Base-by-base conservation (phyloP, 2,888 invertebrate genomes). In the Neoaliturus tenellus region DNA sequence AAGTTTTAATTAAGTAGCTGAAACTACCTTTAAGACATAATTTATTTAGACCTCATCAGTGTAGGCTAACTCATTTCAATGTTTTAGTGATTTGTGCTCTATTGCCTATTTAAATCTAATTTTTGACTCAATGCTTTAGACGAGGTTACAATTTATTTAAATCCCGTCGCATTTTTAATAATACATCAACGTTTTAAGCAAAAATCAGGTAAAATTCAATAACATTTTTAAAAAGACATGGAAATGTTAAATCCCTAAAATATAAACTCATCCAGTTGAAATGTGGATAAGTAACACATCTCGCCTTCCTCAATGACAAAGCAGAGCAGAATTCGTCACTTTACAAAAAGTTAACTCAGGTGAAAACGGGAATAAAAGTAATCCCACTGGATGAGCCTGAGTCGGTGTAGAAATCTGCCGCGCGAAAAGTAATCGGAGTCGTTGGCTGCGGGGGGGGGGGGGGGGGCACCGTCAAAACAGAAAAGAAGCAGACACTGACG, bases 391-490 rank as follows among this genome's bases (percentile, higher is more conserved):
- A 62, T 62, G 62, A 28, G 28, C 17, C 23, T 23, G 23, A 51
- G 51, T 23, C 51, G n/a, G 62, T 14, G 28, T 28, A 28, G 25
- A 35, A 55, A 51, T 55, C 78, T 78, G 25, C 75, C 25, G 33
- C 41, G 75, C 48, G 78, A 55, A 35, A 55, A 78, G 78, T 51
- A 78, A 78, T 73, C 51, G 28, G 25, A 44, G 41, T 5, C 28
- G 28, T 31, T 33, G 33, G 62, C 25, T 31, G 35, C 14, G 71
- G 39, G 2, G 25, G 25, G 6, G 71, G 41, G 48, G 51, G 35
- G 78, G 55, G 55, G 55, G 78, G 23, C 33, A 12, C 78, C 33
- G 48, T 25, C 78, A 20, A 28, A 55, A 55, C 51, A 55, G 55
- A 78, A 78, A 55, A 35, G 78, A 33, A 71, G 39, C 39, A 33